phyloP scores from a whole-genome alignment of 2,113 vertebrate genomes.

The Callorhinus ursinus region DNA sequence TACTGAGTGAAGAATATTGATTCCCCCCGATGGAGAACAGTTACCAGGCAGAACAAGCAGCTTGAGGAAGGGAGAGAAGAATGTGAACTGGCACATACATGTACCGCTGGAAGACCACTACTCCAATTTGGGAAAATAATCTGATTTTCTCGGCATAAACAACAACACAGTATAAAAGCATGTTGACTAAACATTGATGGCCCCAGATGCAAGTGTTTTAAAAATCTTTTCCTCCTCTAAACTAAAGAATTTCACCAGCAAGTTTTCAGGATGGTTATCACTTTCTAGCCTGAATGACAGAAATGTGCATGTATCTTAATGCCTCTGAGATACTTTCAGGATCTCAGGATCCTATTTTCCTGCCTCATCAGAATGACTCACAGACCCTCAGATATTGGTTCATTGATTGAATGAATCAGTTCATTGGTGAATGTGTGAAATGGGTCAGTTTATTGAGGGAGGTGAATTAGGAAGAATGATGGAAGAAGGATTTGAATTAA shows the following conservation, averaged over 20 bases:
- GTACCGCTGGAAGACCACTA: background rate
- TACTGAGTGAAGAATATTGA: background rate
- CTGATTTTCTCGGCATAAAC: background rate
- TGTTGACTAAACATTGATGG: background rate
- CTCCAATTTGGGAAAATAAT: background rate
- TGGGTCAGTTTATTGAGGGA: background rate
- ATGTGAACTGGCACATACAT: accelerated
- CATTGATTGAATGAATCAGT: background rate
- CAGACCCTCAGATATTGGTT: background rate
- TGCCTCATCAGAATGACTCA: background rate
- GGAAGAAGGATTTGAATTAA: background rate
- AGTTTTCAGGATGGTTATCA: background rate
- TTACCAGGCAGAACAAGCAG: background rate
- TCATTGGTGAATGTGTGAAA: background rate
- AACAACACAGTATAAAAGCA: background rate
- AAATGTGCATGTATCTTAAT: background rate
- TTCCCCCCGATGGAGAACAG: background rate
- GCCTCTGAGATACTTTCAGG: background rate
- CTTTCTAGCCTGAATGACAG: background rate
- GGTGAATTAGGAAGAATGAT: background rate
- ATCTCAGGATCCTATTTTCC: background rate
- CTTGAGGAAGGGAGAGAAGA: background rate
- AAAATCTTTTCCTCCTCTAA: background rate
- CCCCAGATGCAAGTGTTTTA: background rate
- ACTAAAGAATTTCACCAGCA: background rate